These are phyloP conservation scores for Pipistrellus nathusii DNA, from an alignment of 2,797 vertebrate species.

Conservation along the genomic window DNA sequence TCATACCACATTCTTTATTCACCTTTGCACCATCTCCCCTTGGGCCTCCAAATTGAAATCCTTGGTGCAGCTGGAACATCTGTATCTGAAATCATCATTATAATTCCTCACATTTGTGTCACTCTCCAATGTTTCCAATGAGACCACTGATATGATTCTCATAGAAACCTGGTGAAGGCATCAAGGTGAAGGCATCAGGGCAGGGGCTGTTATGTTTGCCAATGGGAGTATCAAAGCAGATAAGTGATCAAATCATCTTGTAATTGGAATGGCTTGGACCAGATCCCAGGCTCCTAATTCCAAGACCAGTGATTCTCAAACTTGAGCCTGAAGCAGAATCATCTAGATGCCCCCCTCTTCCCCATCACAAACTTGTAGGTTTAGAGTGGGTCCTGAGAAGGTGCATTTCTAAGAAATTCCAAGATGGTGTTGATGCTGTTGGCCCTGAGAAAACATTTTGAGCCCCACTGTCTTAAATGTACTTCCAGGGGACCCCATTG, in stretches of 20 bases:
- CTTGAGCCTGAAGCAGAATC: neutral
- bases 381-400: neutral
- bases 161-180: neutral
- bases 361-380: neutral
- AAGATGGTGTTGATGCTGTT: neutral
- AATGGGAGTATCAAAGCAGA: neutral
- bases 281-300: neutral
- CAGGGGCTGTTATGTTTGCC: neutral
- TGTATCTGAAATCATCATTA: neutral
- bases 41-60: neutral
- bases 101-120: neutral
- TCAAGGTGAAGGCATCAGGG: neutral
- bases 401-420: conserved; percentile 12
- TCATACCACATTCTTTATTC: neutral
- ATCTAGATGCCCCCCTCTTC: too few species aligned
- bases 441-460: neutral
- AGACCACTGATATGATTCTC: neutral
- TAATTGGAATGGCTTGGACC: neutral
- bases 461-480: neutral
- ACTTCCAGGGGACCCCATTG: accelerated
- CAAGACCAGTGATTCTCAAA: neutral
- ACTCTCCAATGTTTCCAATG: neutral
- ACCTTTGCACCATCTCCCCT: neutral
- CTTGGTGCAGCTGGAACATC: neutral
- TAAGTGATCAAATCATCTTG: neutral